These are phyloP conservation scores for Balaeniceps rex DNA, from an alignment of 2,113 vertebrate species.

Conservation along the genomic window DNA sequence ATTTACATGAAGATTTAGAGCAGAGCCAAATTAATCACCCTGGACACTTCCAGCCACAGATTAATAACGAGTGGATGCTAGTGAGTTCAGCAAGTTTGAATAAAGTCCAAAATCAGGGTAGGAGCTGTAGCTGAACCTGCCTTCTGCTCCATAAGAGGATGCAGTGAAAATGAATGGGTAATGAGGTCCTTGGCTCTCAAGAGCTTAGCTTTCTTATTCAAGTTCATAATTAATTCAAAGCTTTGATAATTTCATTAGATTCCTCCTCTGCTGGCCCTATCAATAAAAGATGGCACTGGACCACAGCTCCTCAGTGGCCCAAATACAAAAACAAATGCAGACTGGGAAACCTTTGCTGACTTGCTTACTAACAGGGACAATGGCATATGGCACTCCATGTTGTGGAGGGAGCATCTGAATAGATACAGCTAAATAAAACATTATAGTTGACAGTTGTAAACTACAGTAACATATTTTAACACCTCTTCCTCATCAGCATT, in stretches of 20 bases:
- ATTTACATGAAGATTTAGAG: constrained; percentile 1
- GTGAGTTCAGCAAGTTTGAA: constrained; percentile 78
- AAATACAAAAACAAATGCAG: constrained; percentile 60
- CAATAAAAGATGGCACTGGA: constrained; percentile 96
- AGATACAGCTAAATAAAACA: constrained; percentile 83
- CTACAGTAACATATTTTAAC: constrained; percentile 65
- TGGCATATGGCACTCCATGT: constrained; percentile 82
- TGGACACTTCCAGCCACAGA: constrained; percentile 58
- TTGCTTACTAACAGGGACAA: constrained; percentile 69
- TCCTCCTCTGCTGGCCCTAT: constrained; percentile 83
- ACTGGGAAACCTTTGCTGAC: constrained; percentile 66
- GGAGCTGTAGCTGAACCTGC: constrained; percentile 77
- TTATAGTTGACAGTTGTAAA: constrained; percentile 70
- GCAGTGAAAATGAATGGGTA: constrained; percentile 92
- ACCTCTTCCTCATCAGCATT: constrained; percentile 55
- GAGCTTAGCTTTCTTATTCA: constrained; percentile 93
- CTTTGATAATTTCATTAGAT: constrained; percentile 99
- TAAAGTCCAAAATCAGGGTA: constrained; percentile 84
- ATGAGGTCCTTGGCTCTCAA: constrained; percentile 86
- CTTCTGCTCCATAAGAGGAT: constrained; percentile 85
- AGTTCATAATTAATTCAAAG: constrained; percentile 99
- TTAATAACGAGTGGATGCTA: constrained; percentile 36
- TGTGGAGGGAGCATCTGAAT: constrained; percentile 65
- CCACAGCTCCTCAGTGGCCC: constrained; percentile 79
- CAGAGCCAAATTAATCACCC: constrained; percentile 64